phyloP scores from a whole-genome alignment of 2,888 invertebrate species.

The Galerucella nymphaeae region DNA sequence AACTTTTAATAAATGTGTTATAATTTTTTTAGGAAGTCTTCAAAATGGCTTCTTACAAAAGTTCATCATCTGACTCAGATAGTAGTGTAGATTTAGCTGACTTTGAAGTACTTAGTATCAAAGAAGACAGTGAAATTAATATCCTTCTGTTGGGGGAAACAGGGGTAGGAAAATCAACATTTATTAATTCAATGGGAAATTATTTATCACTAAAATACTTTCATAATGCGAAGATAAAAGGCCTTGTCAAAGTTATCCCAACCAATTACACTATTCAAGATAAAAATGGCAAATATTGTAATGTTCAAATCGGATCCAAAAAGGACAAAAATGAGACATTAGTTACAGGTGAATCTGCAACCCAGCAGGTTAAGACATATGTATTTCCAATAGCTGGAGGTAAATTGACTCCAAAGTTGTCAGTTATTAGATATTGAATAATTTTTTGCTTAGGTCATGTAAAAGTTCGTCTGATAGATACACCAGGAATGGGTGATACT shows the following conservation, averaged over 20 bases:
- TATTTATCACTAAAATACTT: constrained; percentile 54
- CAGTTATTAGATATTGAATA: not conserved
- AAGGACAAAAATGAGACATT: constrained; percentile 51
- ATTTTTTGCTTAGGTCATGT: constrained; percentile 13
- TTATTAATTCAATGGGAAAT: constrained; percentile 59
- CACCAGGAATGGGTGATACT: constrained; percentile 59
- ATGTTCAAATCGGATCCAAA: constrained; percentile 48
- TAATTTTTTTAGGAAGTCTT: not conserved
- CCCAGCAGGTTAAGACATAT: constrained; percentile 52
- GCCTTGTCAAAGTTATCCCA: constrained; percentile 54
- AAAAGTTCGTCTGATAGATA: constrained; percentile 58
- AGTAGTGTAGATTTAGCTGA: constrained; percentile 27
- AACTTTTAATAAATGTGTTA: not conserved
- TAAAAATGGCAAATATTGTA: constrained; percentile 46
- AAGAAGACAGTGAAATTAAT: constrained; percentile 52
- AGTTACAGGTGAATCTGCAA: constrained; percentile 47
- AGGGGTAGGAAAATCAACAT: constrained; percentile 62
- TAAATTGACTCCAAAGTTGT: constrained; percentile 7
- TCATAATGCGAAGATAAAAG: constrained; percentile 47
- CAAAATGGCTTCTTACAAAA: not conserved
- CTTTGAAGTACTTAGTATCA: constrained; percentile 22
- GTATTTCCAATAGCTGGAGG: constrained; percentile 47
- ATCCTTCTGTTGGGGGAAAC: constrained; percentile 60
- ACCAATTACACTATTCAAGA: constrained; percentile 52
- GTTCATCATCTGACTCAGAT: constrained; percentile 1